phyloP scores from a whole-genome alignment of 2,888 invertebrate species.

The Callinectes sapidus region DNA sequence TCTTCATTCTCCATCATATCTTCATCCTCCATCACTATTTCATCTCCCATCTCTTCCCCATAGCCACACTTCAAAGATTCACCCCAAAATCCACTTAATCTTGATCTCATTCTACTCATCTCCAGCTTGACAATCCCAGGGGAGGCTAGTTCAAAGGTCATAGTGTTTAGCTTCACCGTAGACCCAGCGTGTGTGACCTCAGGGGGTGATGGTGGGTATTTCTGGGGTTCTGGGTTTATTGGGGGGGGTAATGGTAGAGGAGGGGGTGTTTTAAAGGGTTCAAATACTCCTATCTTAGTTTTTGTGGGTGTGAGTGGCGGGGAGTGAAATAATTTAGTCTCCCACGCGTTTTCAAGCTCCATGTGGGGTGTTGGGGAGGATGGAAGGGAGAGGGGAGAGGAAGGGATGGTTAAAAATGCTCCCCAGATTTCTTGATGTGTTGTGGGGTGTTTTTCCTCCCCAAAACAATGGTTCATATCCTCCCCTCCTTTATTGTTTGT shows the following conservation, averaged over 20 bases:
- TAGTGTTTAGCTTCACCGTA: background rate
- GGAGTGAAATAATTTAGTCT: background rate
- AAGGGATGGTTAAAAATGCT: background rate
- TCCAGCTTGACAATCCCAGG: background rate
- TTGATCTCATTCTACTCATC: background rate
- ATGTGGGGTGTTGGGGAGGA: background rate
- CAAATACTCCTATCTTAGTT: no score
- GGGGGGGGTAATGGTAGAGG: background rate
- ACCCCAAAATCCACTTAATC: background rate
- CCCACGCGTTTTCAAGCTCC: no score
- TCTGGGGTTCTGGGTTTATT: background rate
- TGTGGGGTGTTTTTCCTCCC: background rate
- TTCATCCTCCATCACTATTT: background rate
- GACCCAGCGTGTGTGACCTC: background rate
- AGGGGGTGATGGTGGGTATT: background rate
- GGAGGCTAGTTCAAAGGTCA: background rate
- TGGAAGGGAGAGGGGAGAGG: background rate
- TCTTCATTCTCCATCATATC: no score
- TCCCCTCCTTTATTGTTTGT: no score
- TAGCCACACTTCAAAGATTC: background rate
- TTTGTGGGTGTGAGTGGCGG: background rate
- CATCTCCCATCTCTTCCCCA: no score
- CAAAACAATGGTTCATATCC: background rate
- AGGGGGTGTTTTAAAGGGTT: background rate
- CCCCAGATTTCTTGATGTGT: background rate